Percentiles rank a stretch among this genome's conserved stretches.
phyloP scores from a whole-genome alignment of 2,888 invertebrate genomes.

The Ypsolopha sequella region DNA sequence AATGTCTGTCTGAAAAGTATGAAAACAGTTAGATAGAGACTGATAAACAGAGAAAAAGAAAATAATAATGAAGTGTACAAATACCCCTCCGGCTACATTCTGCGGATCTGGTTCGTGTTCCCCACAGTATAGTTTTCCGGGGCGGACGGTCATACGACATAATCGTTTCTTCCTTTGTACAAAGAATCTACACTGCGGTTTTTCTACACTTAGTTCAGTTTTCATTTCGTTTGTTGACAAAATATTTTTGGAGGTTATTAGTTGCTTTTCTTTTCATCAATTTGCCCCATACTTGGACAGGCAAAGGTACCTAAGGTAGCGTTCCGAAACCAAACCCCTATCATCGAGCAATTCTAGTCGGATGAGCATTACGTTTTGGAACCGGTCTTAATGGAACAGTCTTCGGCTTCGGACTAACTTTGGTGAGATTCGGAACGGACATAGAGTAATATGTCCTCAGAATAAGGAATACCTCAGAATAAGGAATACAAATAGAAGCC shows the following conservation, averaged over 20 bases:
- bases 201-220: neutral
- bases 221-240: neutral
- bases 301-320: too few species aligned
- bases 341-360: too few species aligned
- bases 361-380: too few species aligned
- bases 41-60: neutral
- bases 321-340: too few species aligned
- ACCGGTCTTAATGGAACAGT: too few species aligned
- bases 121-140: slow-evolving; percentile 78
- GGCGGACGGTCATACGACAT: slow-evolving; percentile 81
- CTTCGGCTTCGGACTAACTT: too few species aligned
- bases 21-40: neutral
- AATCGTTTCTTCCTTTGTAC: slow-evolving; percentile 79
- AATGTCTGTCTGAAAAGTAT: slow-evolving; percentile 37
- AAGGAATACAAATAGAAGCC: too few species aligned
- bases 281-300: too few species aligned
- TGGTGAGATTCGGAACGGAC: too few species aligned
- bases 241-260: slow-evolving; percentile 1
- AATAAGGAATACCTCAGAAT: too few species aligned
- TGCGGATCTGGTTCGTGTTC: slow-evolving; percentile 72
- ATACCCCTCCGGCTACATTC: slow-evolving; percentile 28
- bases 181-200: slow-evolving; percentile 73
- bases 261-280: too few species aligned
- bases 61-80: neutral
- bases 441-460: too few species aligned